phyloP scores from a whole-genome alignment of 2,113 vertebrate genomes.

The Regulus satrapa region DNA sequence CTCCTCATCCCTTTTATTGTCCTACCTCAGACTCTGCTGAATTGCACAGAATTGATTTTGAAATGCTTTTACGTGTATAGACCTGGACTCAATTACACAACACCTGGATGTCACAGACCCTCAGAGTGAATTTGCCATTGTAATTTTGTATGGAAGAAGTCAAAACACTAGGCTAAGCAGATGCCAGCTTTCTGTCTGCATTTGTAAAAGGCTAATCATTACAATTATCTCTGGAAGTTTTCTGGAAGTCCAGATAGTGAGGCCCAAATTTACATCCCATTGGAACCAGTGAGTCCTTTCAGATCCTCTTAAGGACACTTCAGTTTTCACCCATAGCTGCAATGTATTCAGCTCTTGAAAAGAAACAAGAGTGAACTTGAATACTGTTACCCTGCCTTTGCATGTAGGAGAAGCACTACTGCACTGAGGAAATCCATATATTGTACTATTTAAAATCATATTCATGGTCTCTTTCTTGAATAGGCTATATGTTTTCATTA shows the following conservation, averaged over 20 bases:
- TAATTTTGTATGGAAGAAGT: neutral
- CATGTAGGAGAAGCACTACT: neutral
- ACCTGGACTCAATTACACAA: neutral
- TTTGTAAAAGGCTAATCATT: neutral
- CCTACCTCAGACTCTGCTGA: neutral
- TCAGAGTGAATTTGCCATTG: neutral
- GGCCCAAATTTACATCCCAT: neutral
- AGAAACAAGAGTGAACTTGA: neutral
- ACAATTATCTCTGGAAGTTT: neutral
- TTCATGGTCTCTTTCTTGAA: neutral
- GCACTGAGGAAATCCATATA: neutral
- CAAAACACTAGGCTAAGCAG: neutral
- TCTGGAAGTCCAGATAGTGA: neutral
- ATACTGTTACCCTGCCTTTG: neutral
- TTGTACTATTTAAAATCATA: neutral
- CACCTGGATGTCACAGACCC: rapidly evolving
- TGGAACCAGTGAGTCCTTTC: neutral
- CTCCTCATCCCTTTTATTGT: neutral
- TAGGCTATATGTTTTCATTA: neutral
- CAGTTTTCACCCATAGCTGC: neutral
- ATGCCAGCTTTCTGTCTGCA: neutral
- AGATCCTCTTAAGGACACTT: neutral
- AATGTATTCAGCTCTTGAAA: neutral
- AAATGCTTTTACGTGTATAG: neutral
- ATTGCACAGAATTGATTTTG: neutral